Percentiles rank a stretch among this genome's conserved stretches.
Evolutionary conservation across 2,888 invertebrate genomes (phyloP).

Genomic region (Leptura quadrifasciata): DNA sequence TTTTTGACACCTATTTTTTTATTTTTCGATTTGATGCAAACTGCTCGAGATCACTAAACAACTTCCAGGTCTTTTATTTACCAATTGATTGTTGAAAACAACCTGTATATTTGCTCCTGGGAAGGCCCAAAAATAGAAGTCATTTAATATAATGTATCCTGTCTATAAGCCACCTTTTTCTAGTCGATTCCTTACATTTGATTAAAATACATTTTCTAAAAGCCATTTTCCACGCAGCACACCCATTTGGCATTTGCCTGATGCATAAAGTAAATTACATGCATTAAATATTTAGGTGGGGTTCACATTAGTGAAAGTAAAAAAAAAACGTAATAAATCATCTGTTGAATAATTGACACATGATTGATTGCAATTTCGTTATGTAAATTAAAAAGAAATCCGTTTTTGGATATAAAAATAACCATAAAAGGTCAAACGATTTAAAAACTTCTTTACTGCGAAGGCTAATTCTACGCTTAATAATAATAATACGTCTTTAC

Average conservation of each 20-base stretch:
- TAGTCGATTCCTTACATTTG: not conserved
- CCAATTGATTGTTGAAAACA: too few relatives aligned
- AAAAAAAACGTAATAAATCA: slow-evolving; percentile 17
- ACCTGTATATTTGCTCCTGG: too few relatives aligned
- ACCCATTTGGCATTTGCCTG: not conserved
- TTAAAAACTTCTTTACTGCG: not conserved
- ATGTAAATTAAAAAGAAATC: slow-evolving; percentile 15
- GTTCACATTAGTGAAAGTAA: not conserved
- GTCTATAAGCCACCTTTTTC: not conserved
- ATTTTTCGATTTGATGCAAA: too few relatives aligned
- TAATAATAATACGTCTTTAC: too few relatives aligned
- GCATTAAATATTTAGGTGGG: slow-evolving; percentile 1
- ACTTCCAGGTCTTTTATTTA: too few relatives aligned
- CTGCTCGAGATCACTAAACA: too few relatives aligned
- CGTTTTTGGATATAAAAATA: not conserved
- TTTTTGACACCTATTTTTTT: too few relatives aligned
- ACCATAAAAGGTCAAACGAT: not conserved
- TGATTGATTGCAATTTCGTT: slow-evolving; percentile 15
- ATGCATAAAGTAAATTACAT: not conserved
- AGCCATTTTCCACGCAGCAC: not conserved
- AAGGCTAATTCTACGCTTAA: too few relatives aligned
- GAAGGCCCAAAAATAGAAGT: too few relatives aligned
- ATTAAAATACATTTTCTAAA: not conserved
- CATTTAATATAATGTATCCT: too few relatives aligned
- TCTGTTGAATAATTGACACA: slow-evolving; percentile 8